These are phyloP conservation scores for Solea solea DNA, from an alignment of 2,113 vertebrate species.

Conservation along the genomic window DNA sequence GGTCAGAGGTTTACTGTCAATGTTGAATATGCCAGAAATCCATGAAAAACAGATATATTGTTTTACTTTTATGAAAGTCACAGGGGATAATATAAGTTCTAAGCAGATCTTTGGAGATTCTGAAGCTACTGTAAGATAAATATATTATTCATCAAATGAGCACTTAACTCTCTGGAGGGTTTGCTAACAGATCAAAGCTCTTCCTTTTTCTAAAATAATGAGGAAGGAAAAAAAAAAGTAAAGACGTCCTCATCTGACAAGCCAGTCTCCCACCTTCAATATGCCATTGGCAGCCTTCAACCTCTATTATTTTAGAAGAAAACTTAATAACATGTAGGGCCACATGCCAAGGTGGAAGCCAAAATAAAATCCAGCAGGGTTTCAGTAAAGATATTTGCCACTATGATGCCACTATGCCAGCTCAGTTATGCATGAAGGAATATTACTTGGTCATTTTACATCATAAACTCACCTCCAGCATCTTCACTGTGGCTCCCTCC, in stretches of 20 bases:
- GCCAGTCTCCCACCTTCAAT: constrained; percentile 56
- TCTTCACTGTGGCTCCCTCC: constrained; percentile 42
- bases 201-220: constrained; percentile 63
- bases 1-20: constrained; percentile 4
- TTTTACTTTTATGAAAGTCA: constrained; percentile 40
- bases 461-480: constrained; percentile 64
- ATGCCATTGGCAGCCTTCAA: constrained; percentile 36
- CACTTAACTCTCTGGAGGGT: constrained; percentile 53
- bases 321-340: constrained; percentile 4
- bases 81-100: constrained; percentile 19
- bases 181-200: constrained; percentile 65
- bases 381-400: background rate
- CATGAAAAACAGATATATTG: background rate
- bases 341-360: background rate
- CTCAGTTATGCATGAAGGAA: constrained; percentile 26
- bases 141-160: constrained; percentile 56
- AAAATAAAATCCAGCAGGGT: background rate
- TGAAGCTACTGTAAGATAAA: constrained; percentile 53
- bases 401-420: constrained; percentile 1
- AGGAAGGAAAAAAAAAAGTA: constrained; percentile 35
- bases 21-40: constrained; percentile 4
- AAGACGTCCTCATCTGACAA: constrained; percentile 50
- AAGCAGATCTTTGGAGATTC: constrained; percentile 39
- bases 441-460: constrained; percentile 50
- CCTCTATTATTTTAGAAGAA: constrained; percentile 14